phyloP scores from a whole-genome alignment of 2,797 vertebrate genomes.

The Lutjanus argentimaculatus region DNA sequence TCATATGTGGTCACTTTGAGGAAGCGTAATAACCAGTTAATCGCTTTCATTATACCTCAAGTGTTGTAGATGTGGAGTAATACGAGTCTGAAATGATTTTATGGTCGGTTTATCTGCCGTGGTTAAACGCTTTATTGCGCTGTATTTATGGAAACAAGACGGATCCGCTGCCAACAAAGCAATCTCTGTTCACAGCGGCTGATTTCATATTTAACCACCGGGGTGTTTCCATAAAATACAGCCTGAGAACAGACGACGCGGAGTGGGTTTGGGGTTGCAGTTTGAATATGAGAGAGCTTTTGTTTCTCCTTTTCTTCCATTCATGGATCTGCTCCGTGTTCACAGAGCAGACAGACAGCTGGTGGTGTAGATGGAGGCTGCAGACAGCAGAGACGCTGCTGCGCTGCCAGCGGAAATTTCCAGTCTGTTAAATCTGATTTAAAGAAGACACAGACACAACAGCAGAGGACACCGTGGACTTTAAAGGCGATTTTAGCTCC shows the following conservation, averaged over 20 bases:
- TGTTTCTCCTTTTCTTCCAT: slow-evolving; percentile 17
- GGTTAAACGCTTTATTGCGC: slow-evolving; percentile 3
- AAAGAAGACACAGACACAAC: not conserved
- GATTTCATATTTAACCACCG: not conserved
- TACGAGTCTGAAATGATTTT: not conserved
- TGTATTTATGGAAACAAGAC: not conserved
- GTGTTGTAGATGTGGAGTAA: not conserved
- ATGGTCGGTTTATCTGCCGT: not conserved
- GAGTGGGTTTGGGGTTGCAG: not conserved
- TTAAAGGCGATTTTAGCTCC: not conserved
- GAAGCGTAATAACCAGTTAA: not conserved
- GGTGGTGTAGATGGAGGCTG: not conserved
- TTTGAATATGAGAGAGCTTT: slow-evolving; percentile 3
- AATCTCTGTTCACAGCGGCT: not conserved
- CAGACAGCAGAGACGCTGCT: not conserved
- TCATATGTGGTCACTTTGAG: not conserved
- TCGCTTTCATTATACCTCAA: not conserved
- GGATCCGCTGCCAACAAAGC: not conserved
- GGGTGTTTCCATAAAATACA: not conserved
- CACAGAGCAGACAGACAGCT: not conserved
- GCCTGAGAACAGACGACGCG: no score
- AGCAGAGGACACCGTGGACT: not conserved
- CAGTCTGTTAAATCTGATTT: not conserved
- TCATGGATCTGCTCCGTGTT: not conserved
- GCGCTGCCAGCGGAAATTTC: slow-evolving; percentile 9